Evolutionary conservation across 2,888 invertebrate genomes (phyloP).

Genomic region (Toxonevra muliebris): DNA sequence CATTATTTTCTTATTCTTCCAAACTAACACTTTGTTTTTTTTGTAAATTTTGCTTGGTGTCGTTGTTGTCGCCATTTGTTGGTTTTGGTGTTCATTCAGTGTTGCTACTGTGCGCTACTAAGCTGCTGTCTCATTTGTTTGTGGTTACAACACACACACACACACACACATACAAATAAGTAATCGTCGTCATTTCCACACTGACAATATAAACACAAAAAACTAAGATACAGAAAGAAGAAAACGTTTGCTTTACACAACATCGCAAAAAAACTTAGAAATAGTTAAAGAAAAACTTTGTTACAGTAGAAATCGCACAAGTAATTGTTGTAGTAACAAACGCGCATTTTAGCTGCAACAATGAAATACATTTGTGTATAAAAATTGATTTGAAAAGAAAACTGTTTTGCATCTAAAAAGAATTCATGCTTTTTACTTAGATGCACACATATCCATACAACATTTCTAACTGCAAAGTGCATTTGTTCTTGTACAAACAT

Average conservation of each 20-base stretch:
- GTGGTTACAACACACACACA: no score
- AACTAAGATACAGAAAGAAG: background rate
- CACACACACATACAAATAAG: no score
- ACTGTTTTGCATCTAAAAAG: background rate
- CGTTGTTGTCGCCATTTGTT: no score
- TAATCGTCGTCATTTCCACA: no score
- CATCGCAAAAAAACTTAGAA: background rate
- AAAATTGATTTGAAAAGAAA: background rate
- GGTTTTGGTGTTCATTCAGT: no score
- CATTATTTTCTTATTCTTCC: no score
- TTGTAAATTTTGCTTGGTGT: no score
- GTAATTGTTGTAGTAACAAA: background rate
- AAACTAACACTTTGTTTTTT: no score
- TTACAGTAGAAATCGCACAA: background rate
- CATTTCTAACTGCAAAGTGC: background rate
- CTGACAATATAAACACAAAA: background rate
- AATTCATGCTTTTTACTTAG: background rate
- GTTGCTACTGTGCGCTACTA: no score
- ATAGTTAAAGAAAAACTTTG: no score
- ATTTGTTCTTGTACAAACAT: no score
- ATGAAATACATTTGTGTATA: background rate
- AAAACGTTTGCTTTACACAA: background rate
- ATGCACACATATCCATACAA: background rate
- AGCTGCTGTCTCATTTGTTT: no score
- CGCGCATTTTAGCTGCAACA: background rate